Evolutionary conservation across 2,888 invertebrate genomes (phyloP).

Genomic region (Tridacna gigas): DNA sequence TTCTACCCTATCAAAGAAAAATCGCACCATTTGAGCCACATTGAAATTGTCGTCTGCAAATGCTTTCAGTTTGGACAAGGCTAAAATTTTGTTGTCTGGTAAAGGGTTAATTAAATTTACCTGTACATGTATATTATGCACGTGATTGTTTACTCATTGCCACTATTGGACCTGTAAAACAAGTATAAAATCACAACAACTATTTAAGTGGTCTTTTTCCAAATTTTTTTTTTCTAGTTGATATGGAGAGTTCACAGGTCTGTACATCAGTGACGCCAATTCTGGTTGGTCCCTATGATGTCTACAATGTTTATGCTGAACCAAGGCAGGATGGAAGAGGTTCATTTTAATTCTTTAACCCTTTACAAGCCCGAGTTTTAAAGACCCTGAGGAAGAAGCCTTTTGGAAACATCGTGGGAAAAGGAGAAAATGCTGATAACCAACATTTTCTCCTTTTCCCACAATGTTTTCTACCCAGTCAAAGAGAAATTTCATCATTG

Average conservation of each 20-base stretch:
- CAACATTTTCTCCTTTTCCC: not conserved
- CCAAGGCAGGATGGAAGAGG: constrained; percentile 45
- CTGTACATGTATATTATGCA: not conserved
- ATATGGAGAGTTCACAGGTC: constrained; percentile 57
- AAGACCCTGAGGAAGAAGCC: too few species aligned
- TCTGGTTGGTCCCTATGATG: constrained; percentile 33
- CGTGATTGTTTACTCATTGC: not conserved
- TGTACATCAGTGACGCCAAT: constrained; percentile 40
- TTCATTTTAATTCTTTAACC: not conserved
- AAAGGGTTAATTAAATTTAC: not conserved
- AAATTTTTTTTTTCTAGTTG: constrained; percentile 36
- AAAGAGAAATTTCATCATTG: not conserved
- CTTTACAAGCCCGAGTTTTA: too few species aligned
- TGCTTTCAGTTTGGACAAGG: too few species aligned
- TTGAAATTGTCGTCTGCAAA: too few species aligned
- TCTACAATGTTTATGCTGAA: constrained; percentile 55
- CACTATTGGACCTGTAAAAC: not conserved
- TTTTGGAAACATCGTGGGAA: too few species aligned
- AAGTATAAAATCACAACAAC: not conserved
- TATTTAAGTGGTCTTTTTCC: not conserved
- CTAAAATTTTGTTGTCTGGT: too few species aligned
- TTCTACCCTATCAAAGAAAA: too few species aligned
- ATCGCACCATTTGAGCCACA: too few species aligned
- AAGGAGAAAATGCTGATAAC: too few species aligned
- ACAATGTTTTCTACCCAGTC: not conserved